Conservation (phyloP, 2,888 invertebrate genomes). For the Cosmia pyralina region DNA sequence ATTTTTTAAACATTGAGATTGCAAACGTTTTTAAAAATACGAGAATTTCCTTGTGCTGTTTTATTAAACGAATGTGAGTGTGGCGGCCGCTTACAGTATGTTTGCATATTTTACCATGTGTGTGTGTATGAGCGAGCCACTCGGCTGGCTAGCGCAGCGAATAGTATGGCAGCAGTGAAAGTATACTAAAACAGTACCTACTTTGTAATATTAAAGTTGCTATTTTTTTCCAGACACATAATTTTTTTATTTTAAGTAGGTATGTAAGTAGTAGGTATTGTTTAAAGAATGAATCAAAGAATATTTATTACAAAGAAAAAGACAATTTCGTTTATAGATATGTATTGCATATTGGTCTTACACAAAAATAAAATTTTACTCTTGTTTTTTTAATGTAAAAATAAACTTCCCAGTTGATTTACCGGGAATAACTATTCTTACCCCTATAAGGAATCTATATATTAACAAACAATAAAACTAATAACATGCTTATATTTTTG, state of each 20-base stretch:
- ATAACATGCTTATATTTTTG: conserved; percentile 86
- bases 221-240: neutral
- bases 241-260: neutral
- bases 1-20: no score
- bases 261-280: neutral
- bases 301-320: conserved; percentile 41
- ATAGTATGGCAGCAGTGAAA: no score
- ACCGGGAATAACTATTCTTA: conserved; percentile 88
- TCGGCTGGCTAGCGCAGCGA: no score
- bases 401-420: conserved; percentile 85
- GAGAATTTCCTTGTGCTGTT: no score
- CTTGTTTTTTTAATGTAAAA: conserved; percentile 87
- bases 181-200: no score
- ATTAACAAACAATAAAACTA: conserved; percentile 84
- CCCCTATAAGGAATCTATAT: conserved; percentile 82
- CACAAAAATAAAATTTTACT: conserved; percentile 88
- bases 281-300: neutral
- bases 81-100: no score
- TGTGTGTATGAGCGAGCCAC: no score
- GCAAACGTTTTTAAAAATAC: no score
- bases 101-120: no score
- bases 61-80: no score
- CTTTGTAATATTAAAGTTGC: neutral
- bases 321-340: conserved; percentile 76
- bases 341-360: conserved; percentile 89